Evolutionary conservation across 1,140 invertebrate species (phyloP), one percentile per base, ranked within the genome.

Genomic region (Drosophila carrolli): DNA sequence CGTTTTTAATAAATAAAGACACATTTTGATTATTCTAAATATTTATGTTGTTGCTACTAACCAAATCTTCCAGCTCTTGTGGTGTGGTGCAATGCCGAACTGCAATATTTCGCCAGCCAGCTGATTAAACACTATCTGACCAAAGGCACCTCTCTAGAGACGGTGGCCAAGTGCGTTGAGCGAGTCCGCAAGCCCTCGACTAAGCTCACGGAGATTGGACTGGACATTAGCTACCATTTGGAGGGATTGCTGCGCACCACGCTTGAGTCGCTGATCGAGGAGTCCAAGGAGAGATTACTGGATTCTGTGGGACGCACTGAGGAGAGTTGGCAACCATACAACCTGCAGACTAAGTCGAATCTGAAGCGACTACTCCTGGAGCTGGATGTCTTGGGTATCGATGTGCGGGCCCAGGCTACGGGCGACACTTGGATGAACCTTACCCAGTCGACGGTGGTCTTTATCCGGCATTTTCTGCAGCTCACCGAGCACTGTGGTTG

Each of bases 41-140:
- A 29, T 29, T 5, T 32, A 32, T 11, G 35, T 38, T 16, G 16
- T 59, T 37, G 4, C 23, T 10, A 23, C 2, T 5, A 9, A 10
- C 11, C 19, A 9, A 11, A 14, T 37, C 7, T 38, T 75, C 91
- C 90, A 96, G 97, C 96, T 71, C 96, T 98, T 76, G 95, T 98
- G 70, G 96, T 98, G 1, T 99, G 98, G 98, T 96, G 96, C 68
- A 97, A 96, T 78, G 94, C 95, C 72, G 98, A 99, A 93, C 93
- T 99, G 47, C 96, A 95, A 91, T 94, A 95, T 93, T 96, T 97
- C 90, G 97, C 94, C 91, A 95, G 94, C 93, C 96, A 95, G 95
- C 96, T 96, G 92, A 95, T 95, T 81, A 98, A 95, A 85, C 98
- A 99, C 93, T 96, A 99, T 16, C 98, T 99, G 91, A 96, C 96